A percentile compares a stretch with the other conserved stretches of the same genome.
These are phyloP conservation scores for Rana temporaria DNA, from an alignment of 2,113 vertebrate genomes.

Conservation along the genomic window DNA sequence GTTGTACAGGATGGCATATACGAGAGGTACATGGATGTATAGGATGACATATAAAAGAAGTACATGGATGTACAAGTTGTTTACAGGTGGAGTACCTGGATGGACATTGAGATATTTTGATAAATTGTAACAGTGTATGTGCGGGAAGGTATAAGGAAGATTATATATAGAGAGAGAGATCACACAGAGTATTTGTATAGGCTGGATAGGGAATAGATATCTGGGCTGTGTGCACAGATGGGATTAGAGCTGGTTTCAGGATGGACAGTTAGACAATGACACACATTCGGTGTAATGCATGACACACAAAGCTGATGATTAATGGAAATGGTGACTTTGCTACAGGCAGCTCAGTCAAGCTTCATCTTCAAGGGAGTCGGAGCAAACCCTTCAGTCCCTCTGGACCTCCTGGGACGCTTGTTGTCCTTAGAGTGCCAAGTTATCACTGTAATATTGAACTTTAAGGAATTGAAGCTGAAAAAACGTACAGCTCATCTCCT, in stretches of 20 bases:
- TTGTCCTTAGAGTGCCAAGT: neutral
- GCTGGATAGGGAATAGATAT: neutral
- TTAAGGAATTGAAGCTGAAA: neutral
- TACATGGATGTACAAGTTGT: no score
- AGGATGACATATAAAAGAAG: no score
- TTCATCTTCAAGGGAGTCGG: neutral
- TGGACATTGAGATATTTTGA: no score
- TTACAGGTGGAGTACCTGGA: no score
- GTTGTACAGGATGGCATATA: neutral
- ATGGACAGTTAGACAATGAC: neutral
- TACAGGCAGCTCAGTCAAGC: neutral
- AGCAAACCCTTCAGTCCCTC: conserved; percentile 2
- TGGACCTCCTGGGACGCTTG: neutral
- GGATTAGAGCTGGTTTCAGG: neutral
- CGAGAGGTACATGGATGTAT: no score
- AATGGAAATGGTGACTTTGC: conserved; percentile 37
- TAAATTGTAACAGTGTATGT: no score
- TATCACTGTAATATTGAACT: neutral
- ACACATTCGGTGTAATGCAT: neutral
- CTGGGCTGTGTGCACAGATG: neutral
- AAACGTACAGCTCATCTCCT: neutral
- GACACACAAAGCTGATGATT: conserved; percentile 8
- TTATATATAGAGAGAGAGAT: no score
- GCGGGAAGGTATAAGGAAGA: neutral
- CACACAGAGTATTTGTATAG: neutral